Base-by-base conservation (phyloP, 1,140 invertebrate species). In the Chionoecetes opilio region DNA sequence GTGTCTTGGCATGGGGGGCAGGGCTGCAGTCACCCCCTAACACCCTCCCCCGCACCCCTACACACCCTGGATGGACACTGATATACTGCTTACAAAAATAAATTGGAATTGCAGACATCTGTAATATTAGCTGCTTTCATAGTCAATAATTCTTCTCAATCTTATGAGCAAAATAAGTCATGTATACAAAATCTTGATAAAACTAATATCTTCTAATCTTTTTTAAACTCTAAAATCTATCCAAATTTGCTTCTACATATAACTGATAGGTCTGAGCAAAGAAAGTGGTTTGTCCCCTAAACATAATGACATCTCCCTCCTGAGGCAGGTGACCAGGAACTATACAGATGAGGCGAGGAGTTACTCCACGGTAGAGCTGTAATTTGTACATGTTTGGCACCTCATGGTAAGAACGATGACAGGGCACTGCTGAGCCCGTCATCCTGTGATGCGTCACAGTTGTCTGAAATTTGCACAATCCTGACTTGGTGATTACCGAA, bases 311-410 rank as follows among this genome's bases (percentile, higher is more conserved):
- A n/a, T 75, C 63, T 94, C 38, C 75, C 63, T 95, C 82, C 35
- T 95, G 94, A 95, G 94, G 94, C 94, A 94, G 94, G 53, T 92
- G 91, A 84, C 88, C 90, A 95, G 94, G 94, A 95, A 95, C 94
- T 95, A 92, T 95, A 92, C 75, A 85, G 46, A 34, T 88, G 41
- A 88, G 34, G 46, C 82, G 17, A 93, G 32, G n/a, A 87, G 84
- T 82, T 75, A 86, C 89, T 92, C 91, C 53, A 87, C 82, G 63
- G 86, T 95, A 92, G 46, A 95, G 35, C 92, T 84, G 31, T 92
- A 29, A 85, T 95, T 92, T 95, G 91, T 92, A 95, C 91, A 92
- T 95, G 91, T 95, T 95, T 95, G 94, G 94, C 94, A 95, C 94
- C 94, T 95, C 90, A 95, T 46, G 87, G 38, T 95, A 91, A 95